Conservation (phyloP, 64 coral and sea anemone species). For the Montipora efflorescens region DNA sequence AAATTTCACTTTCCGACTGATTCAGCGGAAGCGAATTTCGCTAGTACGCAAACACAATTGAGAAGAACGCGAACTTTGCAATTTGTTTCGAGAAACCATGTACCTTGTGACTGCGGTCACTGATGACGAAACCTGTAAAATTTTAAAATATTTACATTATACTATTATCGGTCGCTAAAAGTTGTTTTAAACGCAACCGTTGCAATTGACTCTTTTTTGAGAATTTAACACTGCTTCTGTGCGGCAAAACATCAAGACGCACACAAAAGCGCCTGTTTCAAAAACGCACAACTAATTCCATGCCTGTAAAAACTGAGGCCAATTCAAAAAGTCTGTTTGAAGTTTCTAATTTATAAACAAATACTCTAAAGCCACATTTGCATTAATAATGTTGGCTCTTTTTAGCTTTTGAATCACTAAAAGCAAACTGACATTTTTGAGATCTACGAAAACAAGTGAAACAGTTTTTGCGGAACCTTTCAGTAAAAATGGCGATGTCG, state of each 20-base stretch:
- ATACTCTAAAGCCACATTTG: constrained; percentile 54
- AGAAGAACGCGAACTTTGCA: background rate
- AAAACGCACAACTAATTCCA: background rate
- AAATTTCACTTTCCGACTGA: background rate
- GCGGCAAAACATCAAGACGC: too few species aligned
- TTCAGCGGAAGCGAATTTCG: background rate
- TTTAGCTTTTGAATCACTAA: background rate
- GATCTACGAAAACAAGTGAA: background rate
- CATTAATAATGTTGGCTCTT: constrained; percentile 38
- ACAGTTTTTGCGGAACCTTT: background rate
- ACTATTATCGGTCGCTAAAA: background rate
- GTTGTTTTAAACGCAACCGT: background rate
- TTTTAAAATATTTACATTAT: constrained; percentile 28
- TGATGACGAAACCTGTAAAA: constrained; percentile 10
- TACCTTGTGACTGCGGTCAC: background rate
- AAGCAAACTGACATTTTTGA: constrained; percentile 9
- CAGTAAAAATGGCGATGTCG: background rate
- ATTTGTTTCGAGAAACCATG: background rate
- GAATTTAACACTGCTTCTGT: too few species aligned
- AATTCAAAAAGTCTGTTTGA: constrained; percentile 32
- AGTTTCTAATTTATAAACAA: constrained; percentile 54
- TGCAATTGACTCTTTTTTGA: too few species aligned
- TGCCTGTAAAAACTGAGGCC: background rate
- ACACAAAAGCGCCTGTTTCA: too few species aligned
- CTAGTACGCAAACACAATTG: background rate